Conservation (phyloP, 2,888 invertebrate species). For the Gandaritis pyraliata region DNA sequence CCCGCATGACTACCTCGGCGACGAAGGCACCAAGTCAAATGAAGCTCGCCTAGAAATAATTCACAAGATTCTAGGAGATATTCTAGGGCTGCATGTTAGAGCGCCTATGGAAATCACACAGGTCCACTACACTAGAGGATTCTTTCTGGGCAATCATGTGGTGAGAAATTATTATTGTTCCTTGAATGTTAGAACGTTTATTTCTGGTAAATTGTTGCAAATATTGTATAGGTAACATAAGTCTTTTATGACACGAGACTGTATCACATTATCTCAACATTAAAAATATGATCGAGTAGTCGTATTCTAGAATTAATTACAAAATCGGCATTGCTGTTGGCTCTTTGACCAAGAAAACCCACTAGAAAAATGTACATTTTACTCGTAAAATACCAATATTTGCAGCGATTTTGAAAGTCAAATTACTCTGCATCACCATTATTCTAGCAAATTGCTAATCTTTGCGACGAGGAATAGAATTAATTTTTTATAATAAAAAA, state of each 20-base stretch:
- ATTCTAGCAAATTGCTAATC: slow-evolving; percentile 59
- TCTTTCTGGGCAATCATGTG: slow-evolving; percentile 93
- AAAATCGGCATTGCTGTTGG: no score
- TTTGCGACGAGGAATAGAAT: slow-evolving; percentile 2
- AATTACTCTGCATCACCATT: slow-evolving; percentile 57
- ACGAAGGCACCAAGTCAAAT: slow-evolving; percentile 80
- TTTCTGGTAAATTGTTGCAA: slow-evolving; percentile 15
- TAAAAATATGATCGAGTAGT: no score
- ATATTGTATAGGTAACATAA: neutral
- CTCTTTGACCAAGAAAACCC: no score
- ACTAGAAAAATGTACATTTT: no score
- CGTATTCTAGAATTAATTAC: no score
- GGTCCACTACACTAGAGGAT: slow-evolving; percentile 86
- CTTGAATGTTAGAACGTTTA: neutral
- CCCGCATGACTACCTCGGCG: slow-evolving; percentile 83
- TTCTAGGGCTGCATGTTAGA: slow-evolving; percentile 87
- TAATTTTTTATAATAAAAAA: no score
- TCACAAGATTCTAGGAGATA: slow-evolving; percentile 88
- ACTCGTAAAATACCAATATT: no score
- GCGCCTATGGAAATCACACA: slow-evolving; percentile 59
- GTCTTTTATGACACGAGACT: no score
- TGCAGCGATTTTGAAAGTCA: slow-evolving; percentile 3
- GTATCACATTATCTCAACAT: no score
- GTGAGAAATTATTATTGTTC: slow-evolving; percentile 70
- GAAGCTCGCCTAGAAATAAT: slow-evolving; percentile 91